Evolutionary conservation across 1,140 invertebrate genomes (phyloP).

Genomic region (Achroia grisella): DNA sequence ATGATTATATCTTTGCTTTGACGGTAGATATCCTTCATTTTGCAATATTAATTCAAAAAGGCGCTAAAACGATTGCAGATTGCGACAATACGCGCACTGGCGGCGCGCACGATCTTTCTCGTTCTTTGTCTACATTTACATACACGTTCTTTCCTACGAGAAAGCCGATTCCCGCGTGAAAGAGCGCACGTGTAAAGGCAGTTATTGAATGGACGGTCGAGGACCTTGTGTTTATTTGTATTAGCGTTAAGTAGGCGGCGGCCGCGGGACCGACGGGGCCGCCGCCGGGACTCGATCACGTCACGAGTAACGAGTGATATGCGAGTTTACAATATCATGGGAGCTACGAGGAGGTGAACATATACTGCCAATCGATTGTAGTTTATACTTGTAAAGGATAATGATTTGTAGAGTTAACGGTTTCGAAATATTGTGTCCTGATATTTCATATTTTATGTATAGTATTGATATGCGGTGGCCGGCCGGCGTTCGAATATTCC

Average conservation of each 20-base stretch:
- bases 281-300: slow-evolving; percentile 12
- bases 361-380: slow-evolving; percentile 71
- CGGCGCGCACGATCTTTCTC: too few relatives aligned
- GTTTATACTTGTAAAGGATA: slow-evolving; percentile 60
- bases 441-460: slow-evolving; percentile 66
- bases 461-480: slow-evolving; percentile 50
- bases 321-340: slow-evolving; percentile 41
- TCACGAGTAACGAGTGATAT: slow-evolving; percentile 33
- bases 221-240: too few relatives aligned
- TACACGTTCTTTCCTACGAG: too few relatives aligned
- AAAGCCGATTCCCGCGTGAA: too few relatives aligned
- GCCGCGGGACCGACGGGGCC: neutral
- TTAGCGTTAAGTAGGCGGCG: neutral
- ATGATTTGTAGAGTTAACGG: slow-evolving; percentile 64
- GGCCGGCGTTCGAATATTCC: slow-evolving; percentile 18
- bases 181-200: too few relatives aligned
- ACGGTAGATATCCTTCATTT: too few relatives aligned
- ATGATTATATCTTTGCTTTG: too few relatives aligned
- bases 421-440: slow-evolving; percentile 67
- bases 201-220: neutral
- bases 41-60: too few relatives aligned
- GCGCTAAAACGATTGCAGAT: too few relatives aligned
- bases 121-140: too few relatives aligned
- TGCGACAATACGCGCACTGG: too few relatives aligned
- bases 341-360: slow-evolving; percentile 40